Evolutionary conservation across 2,888 invertebrate species (phyloP), one percentile per base, ranked within the genome.

Genomic region (Carcina quercana): DNA sequence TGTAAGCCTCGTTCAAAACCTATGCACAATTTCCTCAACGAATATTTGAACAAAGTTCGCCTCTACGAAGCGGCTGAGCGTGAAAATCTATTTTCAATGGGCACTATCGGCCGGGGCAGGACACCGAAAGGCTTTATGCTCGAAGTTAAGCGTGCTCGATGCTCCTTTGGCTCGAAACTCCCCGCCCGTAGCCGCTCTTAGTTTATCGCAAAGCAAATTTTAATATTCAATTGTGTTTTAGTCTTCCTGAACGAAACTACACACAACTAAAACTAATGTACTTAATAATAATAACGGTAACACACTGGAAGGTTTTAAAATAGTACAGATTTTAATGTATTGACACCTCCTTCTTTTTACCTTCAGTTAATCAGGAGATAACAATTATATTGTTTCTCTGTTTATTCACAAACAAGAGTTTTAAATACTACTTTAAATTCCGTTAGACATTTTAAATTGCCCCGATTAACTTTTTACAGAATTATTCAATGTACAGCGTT

Each of bases 11-110:
- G 29, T 39, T 50, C 47, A 42, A 55, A 51, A 48, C 48, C 47
- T 50, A 39, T 45, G 35, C 34, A 40, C 42, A 51, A 49, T 31
- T 35, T 40, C 40, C 47, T 43, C 47, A 30, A 37, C 51, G 55
- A 67, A 73, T 73, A 67, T 79, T 79, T 76, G 58, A 57, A 64
- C 65, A 52, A 76, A 82, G 73, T 80, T 80, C 39, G 47, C 38
- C 63, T 57, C 64, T 68, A 64, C 46, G 62, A 67, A 67, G 60
- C 63, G 57, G 60, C 63, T 58, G 49, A 71, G 76, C 78, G 78
- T 80, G 82, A 75, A 80, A 80, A 82, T 82, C 82, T 80, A 82
- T 80, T 82, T 82, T 79, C 74, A 80, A 83, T 82, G 80, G 71
- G 50, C 75, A 74, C 79, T 80, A 82, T 82, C 82, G 78, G 73